phyloP scores from a whole-genome alignment of 2,888 invertebrate species.

The Junonia oenone region DNA sequence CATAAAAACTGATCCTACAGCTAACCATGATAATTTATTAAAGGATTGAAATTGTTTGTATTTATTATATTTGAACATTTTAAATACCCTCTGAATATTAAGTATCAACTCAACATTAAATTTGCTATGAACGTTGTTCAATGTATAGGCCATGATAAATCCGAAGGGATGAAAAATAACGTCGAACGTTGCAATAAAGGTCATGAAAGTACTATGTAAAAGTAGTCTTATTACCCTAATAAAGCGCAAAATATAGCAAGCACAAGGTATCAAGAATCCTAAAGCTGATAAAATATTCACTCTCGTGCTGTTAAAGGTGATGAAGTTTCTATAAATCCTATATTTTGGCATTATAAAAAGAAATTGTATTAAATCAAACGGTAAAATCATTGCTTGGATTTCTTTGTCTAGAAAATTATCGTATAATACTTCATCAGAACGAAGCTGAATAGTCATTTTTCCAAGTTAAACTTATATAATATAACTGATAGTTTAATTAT shows the following conservation, averaged over 20 bases:
- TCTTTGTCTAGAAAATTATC: constrained; percentile 12
- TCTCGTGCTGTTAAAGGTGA: constrained; percentile 6
- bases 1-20: not conserved
- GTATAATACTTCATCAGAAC: constrained; percentile 1
- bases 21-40: not conserved
- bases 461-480: too few relatives aligned
- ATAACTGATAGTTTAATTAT: too few relatives aligned
- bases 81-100: not conserved
- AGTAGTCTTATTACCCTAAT: not conserved
- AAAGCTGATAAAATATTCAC: not conserved
- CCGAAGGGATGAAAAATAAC: not conserved
- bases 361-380: constrained; percentile 11
- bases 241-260: not conserved
- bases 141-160: not conserved
- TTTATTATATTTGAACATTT: not conserved
- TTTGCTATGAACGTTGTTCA: not conserved
- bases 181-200: not conserved
- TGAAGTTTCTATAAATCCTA: constrained; percentile 9
- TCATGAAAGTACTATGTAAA: not conserved
- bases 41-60: not conserved
- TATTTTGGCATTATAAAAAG: constrained; percentile 15
- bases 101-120: not conserved
- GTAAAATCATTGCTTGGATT: constrained; percentile 5
- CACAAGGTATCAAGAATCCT: not conserved
- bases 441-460: not conserved